Base-by-base conservation (phyloP, 2,888 invertebrate species). In the Ametastegia equiseti region DNA sequence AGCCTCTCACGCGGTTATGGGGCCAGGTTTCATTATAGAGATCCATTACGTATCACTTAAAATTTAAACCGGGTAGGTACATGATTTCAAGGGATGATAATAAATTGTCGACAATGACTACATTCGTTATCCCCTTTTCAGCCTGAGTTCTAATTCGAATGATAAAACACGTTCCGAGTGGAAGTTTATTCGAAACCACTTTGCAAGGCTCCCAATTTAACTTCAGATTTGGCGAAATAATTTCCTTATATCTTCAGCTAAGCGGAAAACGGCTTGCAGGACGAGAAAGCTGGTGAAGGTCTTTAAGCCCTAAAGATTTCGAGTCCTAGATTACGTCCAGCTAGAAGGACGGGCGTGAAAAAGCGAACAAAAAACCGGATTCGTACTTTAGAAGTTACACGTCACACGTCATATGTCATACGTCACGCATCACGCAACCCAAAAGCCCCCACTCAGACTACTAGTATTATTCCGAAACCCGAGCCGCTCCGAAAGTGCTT, bases 401-500 rank as follows among this genome's bases (percentile, higher is more conserved):
- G 54, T 75, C 50, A 27, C 33, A 50, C 45, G 54, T 75, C 75
- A 54, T 54, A 54, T 15, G 54, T 75, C 54, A 54, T 36, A 54
- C 23, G 11, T 54, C 75, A 75, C 36, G 54, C 54, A 75, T 75
- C 75, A 23, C 23, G 19, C 19, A 73, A 54, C 33, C 73, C 36
- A 27, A 50, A 75, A 75, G 50, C 75, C 23, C 19, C 50, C 75
- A 75, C 45, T 50, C 75, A 54, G 54, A 75, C 33, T n/a, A n/a
- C n/a, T 19, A 36, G 54, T 75, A 75, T 75, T 75, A 75, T 75
- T 75, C 54, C 33, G 75, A 75, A 75, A 75, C 54, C 23, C 54
- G 75, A 75, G 50, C 54, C 36, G 19, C 75, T 27, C 23, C 75
- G 75, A 23, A 54, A 75, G 75, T 75, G 73, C 47, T 73, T 47